These are phyloP conservation scores for Eurystomus glaucurus DNA, from an alignment of 2,797 vertebrate species.

Conservation along the genomic window DNA sequence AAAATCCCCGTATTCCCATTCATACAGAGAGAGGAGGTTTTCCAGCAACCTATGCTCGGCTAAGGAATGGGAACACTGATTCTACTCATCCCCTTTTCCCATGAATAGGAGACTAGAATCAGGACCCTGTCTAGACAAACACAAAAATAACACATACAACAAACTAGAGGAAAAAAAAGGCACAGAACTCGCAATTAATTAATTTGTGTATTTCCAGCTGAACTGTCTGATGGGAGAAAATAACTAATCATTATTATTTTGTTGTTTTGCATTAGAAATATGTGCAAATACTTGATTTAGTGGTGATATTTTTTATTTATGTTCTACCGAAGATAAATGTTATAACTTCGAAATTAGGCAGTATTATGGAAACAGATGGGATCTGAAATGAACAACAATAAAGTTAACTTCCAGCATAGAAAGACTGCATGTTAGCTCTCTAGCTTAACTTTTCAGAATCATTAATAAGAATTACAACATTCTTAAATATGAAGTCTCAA, in stretches of 20 bases:
- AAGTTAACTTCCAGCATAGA: constrained; percentile 70
- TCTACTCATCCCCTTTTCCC: background rate
- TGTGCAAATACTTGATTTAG: constrained; percentile 69
- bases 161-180: background rate
- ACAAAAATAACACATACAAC: background rate
- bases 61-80: background rate
- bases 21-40: background rate
- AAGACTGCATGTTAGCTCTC: constrained; percentile 53
- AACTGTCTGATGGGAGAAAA: constrained; percentile 50
- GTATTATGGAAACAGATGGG: constrained; percentile 74
- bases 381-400: constrained; percentile 76
- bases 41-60: background rate
- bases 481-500: constrained; percentile 55
- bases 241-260: constrained; percentile 58
- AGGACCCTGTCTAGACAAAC: background rate
- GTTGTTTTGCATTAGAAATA: constrained; percentile 47
- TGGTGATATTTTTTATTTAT: constrained; percentile 48
- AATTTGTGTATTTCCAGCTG: constrained; percentile 33
- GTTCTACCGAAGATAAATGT: constrained; percentile 61
- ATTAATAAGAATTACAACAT: constrained; percentile 68
- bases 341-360: constrained; percentile 69
- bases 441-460: constrained; percentile 47
- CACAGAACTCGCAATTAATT: constrained; percentile 34
- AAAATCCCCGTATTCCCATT: background rate
- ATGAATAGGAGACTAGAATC: background rate